Percentiles rank a stretch among this genome's conserved stretches.
Evolutionary conservation across 2,888 invertebrate species (phyloP).

Genomic region (Quadriops clusia): DNA sequence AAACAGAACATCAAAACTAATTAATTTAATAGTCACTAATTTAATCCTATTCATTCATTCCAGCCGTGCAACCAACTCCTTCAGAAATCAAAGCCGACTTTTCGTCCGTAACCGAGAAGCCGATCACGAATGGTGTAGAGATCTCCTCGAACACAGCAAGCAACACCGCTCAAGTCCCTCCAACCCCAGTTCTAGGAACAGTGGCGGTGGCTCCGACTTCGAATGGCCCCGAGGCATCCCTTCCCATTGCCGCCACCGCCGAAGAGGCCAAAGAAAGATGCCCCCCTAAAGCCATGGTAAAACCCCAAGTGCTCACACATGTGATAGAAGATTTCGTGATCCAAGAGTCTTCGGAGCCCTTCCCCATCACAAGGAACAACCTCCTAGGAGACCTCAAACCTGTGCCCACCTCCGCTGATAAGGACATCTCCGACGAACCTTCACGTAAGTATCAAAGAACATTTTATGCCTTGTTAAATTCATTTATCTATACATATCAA

Average conservation of each 20-base stretch:
- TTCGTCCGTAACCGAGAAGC: too few relatives aligned
- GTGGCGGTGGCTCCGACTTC: conserved; percentile 26
- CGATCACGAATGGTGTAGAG: conserved; percentile 21
- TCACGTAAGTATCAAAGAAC: conserved; percentile 66
- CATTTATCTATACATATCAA: too few relatives aligned
- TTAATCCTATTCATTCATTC: too few relatives aligned
- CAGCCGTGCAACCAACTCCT: too few relatives aligned
- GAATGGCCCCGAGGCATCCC: conserved; percentile 24
- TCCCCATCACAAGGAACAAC: conserved; percentile 56
- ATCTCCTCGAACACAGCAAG: conserved; percentile 16
- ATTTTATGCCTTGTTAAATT: too few relatives aligned
- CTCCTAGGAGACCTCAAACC: conserved; percentile 34
- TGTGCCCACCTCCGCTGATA: conserved; percentile 37
- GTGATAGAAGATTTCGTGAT: conserved; percentile 95
- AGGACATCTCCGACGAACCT: conserved; percentile 58
- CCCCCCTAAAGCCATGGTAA: conserved; percentile 86
- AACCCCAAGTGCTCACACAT: conserved; percentile 90
- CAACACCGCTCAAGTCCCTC: conserved; percentile 22
- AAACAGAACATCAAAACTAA: too few relatives aligned
- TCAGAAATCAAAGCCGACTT: too few relatives aligned
- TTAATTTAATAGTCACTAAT: too few relatives aligned
- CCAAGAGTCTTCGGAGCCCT: conserved; percentile 86
- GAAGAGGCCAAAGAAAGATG: conserved; percentile 39
- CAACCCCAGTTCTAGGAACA: conserved; percentile 32
- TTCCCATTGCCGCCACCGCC: conserved; percentile 32